phyloP scores from a whole-genome alignment of 2,113 vertebrate species.

The Aplodontia rufa region DNA sequence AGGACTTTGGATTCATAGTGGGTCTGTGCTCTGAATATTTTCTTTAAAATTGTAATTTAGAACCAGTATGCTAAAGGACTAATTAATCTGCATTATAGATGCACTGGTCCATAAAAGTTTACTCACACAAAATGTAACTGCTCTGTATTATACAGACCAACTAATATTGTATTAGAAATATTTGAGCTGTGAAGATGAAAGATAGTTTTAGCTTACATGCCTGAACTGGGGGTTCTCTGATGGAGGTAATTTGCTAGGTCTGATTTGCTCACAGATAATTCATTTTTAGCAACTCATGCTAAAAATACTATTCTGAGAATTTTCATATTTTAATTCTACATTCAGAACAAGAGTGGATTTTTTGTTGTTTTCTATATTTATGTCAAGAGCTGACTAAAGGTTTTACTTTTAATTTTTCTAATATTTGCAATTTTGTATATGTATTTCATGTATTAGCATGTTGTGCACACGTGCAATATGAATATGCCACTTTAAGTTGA shows the following conservation, averaged over 20 bases:
- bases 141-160: not conserved
- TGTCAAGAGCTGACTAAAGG: not conserved
- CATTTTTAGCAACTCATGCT: not conserved
- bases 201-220: not conserved
- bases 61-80: not conserved
- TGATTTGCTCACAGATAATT: not conserved
- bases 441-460: not conserved
- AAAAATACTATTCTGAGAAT: not conserved
- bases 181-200: not conserved
- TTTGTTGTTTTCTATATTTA: not conserved
- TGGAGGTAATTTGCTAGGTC: not conserved
- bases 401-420: not conserved
- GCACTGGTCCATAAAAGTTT: not conserved
- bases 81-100: not conserved
- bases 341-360: not conserved
- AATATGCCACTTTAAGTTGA: not conserved
- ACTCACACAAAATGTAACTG: not conserved
- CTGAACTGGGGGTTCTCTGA: not conserved
- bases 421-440: not conserved
- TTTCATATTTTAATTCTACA: not conserved
- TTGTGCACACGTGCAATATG: not conserved
- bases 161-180: not conserved
- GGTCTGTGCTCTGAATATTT: not conserved
- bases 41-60: not conserved
- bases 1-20: not conserved